These are phyloP conservation scores for Iphiclides podalirius DNA, from an alignment of 2,888 invertebrate genomes.

Conservation along the genomic window DNA sequence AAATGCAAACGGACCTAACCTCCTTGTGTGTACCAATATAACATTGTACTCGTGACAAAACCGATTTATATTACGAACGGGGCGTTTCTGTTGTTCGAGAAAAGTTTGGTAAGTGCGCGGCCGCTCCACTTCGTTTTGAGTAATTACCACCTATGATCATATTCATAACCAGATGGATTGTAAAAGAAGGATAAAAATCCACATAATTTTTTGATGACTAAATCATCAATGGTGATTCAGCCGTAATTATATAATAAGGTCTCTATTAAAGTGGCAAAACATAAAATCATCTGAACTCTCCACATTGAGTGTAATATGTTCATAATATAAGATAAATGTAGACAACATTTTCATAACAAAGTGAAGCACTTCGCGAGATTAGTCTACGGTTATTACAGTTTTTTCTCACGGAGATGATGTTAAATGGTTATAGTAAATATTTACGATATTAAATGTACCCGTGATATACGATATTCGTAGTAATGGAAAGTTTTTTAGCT, in stretches of 20 bases:
- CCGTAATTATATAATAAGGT: no score
- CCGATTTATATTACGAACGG: neutral
- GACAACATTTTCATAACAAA: constrained; percentile 32
- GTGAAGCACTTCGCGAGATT: constrained; percentile 38
- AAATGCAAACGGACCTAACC: neutral
- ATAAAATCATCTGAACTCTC: constrained; percentile 20
- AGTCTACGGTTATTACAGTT: constrained; percentile 30
- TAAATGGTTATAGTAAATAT: constrained; percentile 22
- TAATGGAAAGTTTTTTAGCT: constrained; percentile 2
- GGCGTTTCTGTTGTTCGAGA: neutral
- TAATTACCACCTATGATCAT: no score
- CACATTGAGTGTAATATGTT: constrained; percentile 29
- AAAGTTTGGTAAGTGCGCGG: no score
- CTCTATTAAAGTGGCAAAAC: neutral
- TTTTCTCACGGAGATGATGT: constrained; percentile 24
- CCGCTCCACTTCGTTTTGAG: no score
- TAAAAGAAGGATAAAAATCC: no score
- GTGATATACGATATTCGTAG: constrained; percentile 1
- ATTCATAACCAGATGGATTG: no score
- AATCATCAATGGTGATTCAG: no score
- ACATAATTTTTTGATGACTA: no score
- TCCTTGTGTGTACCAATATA: neutral
- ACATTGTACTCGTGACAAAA: neutral
- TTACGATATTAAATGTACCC: constrained; percentile 10
- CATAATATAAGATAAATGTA: constrained; percentile 36